A percentile compares a stretch with the other conserved stretches of the same genome.
These are phyloP conservation scores for Lampropteryx suffumata DNA, from an alignment of 2,888 invertebrate species.

Conservation along the genomic window DNA sequence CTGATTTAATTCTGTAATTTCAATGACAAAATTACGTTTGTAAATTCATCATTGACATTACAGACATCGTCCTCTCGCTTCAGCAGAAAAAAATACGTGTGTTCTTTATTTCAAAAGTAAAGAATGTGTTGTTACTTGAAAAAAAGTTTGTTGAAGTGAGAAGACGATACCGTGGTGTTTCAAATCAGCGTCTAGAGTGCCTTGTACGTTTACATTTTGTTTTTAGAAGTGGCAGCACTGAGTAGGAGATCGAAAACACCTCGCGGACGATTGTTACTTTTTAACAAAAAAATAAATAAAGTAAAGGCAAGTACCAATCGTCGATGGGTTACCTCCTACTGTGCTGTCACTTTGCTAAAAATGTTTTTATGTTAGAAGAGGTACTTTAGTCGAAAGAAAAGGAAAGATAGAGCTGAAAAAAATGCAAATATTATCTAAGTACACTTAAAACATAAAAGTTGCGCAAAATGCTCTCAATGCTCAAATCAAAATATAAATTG, in stretches of 20 bases:
- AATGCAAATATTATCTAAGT: constrained; percentile 22
- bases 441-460: constrained; percentile 20
- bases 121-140: constrained; percentile 19
- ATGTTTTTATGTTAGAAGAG: constrained; percentile 39
- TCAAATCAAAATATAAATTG: background rate
- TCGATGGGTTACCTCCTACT: constrained; percentile 75
- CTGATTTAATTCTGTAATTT: constrained; percentile 50
- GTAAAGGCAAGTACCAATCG: constrained; percentile 62
- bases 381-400: constrained; percentile 19
- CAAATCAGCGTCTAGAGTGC: constrained; percentile 80
- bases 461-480: constrained; percentile 16
- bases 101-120: background rate
- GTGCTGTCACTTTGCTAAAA: constrained; percentile 75
- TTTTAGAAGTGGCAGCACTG: constrained; percentile 70
- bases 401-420: constrained; percentile 22
- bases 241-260: constrained; percentile 62
- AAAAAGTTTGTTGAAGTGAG: constrained; percentile 63
- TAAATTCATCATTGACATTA: constrained; percentile 58
- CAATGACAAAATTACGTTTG: constrained; percentile 46
- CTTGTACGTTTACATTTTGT: constrained; percentile 67
- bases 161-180: constrained; percentile 74
- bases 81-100: constrained; percentile 47
- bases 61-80: constrained; percentile 70
- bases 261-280: constrained; percentile 71
- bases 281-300: constrained; percentile 32